These are phyloP conservation scores for Triplophysa bombifrons DNA, from an alignment of 2,797 vertebrate genomes.

Conservation along the genomic window DNA sequence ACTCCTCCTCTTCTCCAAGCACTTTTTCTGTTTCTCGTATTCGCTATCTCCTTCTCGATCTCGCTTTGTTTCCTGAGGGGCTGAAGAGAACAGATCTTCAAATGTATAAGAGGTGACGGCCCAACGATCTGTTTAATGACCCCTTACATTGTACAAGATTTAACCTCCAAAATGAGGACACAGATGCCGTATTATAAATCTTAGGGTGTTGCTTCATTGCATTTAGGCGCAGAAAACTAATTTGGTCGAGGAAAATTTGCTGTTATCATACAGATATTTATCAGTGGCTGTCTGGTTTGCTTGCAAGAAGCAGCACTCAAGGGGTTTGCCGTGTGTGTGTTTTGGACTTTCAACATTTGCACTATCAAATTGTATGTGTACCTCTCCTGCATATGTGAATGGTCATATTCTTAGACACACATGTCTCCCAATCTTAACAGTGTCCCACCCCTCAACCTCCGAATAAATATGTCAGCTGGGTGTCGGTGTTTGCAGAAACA, in stretches of 20 bases:
- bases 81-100: conserved; percentile 23
- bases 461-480: conserved; percentile 42
- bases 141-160: neutral
- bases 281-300: neutral
- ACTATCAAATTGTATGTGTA: neutral
- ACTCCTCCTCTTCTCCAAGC: conserved; percentile 49
- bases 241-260: neutral
- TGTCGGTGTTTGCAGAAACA: conserved; percentile 44
- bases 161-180: neutral
- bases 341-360: neutral
- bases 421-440: conserved; percentile 6
- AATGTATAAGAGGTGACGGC: conserved; percentile 1
- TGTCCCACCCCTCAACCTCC: conserved; percentile 11
- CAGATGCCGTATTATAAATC: neutral
- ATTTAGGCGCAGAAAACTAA: neutral
- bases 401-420: neutral
- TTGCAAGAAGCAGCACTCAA: neutral
- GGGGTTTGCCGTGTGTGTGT: neutral
- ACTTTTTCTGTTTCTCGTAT: neutral
- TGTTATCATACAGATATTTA: neutral
- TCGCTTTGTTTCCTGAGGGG: neutral
- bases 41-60: neutral
- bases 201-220: neutral
- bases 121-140: neutral
- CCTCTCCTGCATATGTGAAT: conserved; percentile 12